Conservation (phyloP, 64 coral and sea anemone genomes). For the Orbicella faveolata region DNA sequence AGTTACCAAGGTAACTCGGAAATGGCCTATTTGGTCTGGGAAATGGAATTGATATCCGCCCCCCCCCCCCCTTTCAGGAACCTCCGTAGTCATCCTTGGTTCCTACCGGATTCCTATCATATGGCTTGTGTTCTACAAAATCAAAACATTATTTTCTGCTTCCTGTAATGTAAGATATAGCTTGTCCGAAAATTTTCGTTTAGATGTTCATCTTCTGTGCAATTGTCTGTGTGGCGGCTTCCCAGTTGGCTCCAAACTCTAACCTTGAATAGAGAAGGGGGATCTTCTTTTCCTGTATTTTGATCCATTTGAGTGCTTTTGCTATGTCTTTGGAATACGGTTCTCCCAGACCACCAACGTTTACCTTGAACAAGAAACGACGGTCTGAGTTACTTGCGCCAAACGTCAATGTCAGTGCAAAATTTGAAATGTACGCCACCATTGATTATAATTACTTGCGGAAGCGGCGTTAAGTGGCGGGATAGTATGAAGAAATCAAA, state of each 20-base stretch:
- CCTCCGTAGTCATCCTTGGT: too few relatives aligned
- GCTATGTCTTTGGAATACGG: constrained; percentile 11
- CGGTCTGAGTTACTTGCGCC: neutral
- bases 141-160: neutral
- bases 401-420: too few relatives aligned
- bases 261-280: constrained; percentile 9
- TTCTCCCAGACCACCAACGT: neutral
- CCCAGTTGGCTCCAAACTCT: constrained; percentile 40
- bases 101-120: too few relatives aligned
- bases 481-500: too few relatives aligned
- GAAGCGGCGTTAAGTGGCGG: too few relatives aligned
- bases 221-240: constrained; percentile 14
- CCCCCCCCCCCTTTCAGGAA: too few relatives aligned
- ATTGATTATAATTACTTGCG: too few relatives aligned
- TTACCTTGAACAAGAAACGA: neutral
- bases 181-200: neutral
- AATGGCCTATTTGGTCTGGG: too few relatives aligned
- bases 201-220: constrained; percentile 2
- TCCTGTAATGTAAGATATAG: neutral
- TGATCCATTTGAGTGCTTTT: constrained; percentile 25
- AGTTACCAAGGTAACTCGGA: too few relatives aligned
- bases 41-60: too few relatives aligned
- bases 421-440: too few relatives aligned
- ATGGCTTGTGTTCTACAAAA: neutral
- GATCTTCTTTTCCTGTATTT: constrained; percentile 22